Conservation (phyloP, 2,888 invertebrate species). For the Acanthoscelides obtectus region DNA sequence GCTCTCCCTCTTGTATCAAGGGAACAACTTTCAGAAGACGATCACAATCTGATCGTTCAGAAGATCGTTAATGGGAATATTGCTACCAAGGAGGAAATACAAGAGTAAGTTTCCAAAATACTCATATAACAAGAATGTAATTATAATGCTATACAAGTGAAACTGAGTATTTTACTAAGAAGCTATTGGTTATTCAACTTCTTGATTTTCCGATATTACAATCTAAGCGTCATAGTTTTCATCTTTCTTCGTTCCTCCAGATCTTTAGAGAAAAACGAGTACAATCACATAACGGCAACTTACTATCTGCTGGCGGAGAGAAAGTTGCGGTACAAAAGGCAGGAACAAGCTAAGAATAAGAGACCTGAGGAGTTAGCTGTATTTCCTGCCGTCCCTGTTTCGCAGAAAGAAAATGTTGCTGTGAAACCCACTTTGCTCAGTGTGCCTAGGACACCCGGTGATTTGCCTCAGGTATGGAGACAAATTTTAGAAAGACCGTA, state of each 20-base stretch:
- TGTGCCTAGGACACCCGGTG: constrained; percentile 65
- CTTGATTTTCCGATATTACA: too few species aligned
- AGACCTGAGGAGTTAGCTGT: constrained; percentile 46
- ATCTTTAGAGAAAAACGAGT: constrained; percentile 90
- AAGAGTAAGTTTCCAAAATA: constrained; percentile 81
- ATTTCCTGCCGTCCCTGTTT: constrained; percentile 33
- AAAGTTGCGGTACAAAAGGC: constrained; percentile 75
- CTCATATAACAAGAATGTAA: too few species aligned
- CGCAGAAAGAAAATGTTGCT: constrained; percentile 35
- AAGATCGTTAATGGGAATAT: constrained; percentile 96
- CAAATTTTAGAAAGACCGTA: too few species aligned
- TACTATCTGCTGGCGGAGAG: constrained; percentile 95
- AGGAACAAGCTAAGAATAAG: constrained; percentile 52
- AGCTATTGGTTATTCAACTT: too few species aligned
- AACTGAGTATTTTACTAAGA: too few species aligned
- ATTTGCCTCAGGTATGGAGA: constrained; percentile 56
- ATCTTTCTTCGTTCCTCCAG: constrained; percentile 47
- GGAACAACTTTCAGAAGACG: constrained; percentile 87
- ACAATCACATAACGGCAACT: constrained; percentile 97
- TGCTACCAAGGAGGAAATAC: constrained; percentile 89
- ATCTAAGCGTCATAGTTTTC: too few species aligned
- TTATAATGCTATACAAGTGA: too few species aligned
- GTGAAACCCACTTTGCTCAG: constrained; percentile 48
- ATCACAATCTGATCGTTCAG: constrained; percentile 86
- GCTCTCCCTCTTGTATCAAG: constrained; percentile 80